Percentiles rank a stretch among this genome's conserved stretches.
These are phyloP conservation scores for Spilarctia lutea DNA, from an alignment of 2,888 invertebrate genomes.

Conservation along the genomic window DNA sequence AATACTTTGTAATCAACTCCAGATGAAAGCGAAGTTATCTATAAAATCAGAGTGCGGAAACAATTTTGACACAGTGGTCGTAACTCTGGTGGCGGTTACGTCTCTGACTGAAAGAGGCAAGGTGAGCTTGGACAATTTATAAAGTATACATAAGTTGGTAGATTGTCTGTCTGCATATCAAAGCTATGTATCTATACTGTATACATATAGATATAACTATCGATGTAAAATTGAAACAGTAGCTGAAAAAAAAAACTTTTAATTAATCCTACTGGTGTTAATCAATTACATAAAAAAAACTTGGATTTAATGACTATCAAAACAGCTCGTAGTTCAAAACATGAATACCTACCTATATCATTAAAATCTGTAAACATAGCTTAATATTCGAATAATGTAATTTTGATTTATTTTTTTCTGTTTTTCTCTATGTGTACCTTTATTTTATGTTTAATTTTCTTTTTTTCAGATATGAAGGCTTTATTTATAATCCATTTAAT, in stretches of 20 bases:
- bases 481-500: constrained; percentile 67
- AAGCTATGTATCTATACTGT: too few species aligned
- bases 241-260: background rate
- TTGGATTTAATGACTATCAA: too few species aligned
- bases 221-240: background rate
- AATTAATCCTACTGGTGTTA: too few species aligned
- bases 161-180: background rate
- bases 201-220: too few species aligned
- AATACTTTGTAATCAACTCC: constrained; percentile 78
- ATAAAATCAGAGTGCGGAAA: constrained; percentile 81
- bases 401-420: background rate
- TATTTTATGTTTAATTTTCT: constrained; percentile 2
- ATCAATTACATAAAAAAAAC: too few species aligned
- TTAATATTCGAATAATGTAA: too few species aligned
- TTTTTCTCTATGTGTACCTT: background rate
- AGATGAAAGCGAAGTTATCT: constrained; percentile 82
- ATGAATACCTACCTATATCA: too few species aligned
- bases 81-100: constrained; percentile 60
- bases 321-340: too few species aligned
- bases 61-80: constrained; percentile 73
- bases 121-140: constrained; percentile 33
- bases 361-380: too few species aligned
- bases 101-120: constrained; percentile 54
- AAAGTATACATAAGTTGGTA: background rate
- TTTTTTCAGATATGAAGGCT: constrained; percentile 71